Evolutionary conservation across 2,888 invertebrate genomes (phyloP).

Genomic region (Globia sparganii): DNA sequence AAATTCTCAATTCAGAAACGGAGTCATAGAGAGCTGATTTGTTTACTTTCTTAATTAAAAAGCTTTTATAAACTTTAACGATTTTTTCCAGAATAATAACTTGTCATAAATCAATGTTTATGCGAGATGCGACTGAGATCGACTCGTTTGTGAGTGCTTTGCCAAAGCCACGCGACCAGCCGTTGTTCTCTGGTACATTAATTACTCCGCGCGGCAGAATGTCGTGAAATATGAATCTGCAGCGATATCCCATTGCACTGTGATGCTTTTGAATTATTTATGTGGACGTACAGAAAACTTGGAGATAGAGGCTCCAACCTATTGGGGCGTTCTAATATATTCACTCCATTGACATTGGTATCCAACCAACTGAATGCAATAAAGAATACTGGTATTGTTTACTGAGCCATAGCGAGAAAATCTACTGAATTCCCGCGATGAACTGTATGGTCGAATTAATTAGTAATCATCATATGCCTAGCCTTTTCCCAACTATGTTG

Average conservation of each 20-base stretch:
- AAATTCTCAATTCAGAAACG: neutral
- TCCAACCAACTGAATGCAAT: neutral
- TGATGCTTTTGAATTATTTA: constrained; percentile 83
- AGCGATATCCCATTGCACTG: constrained; percentile 81
- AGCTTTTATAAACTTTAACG: neutral
- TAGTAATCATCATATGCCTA: too few relatives aligned
- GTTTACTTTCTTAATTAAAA: neutral
- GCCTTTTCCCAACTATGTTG: too few relatives aligned
- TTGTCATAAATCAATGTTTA: constrained; percentile 76
- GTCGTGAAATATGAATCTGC: constrained; percentile 86
- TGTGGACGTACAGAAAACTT: constrained; percentile 64
- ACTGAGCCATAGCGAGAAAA: neutral
- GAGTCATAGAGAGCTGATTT: neutral
- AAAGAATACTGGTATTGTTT: neutral
- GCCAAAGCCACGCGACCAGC: constrained; percentile 71
- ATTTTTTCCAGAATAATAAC: constrained; percentile 44
- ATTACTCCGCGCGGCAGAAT: constrained; percentile 78
- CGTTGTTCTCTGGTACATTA: constrained; percentile 79
- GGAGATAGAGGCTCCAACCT: constrained; percentile 28
- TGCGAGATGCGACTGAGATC: constrained; percentile 69
- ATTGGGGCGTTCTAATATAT: constrained; percentile 24
- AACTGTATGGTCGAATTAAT: neutral
- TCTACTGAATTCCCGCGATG: neutral
- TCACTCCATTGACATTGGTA: constrained; percentile 9
- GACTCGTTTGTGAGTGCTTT: constrained; percentile 63